Conservation (phyloP, 2,113 vertebrate species). For the human region GRCh38 chr6:12459001-12459500, state of each 20-base stretch:
- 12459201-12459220: not conserved
- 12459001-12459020: not conserved
- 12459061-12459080: not conserved
- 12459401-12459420: not conserved
- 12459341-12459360: not conserved
- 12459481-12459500: not conserved
- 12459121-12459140: not conserved
- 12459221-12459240: not conserved
- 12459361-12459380: not conserved
- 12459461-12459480: not conserved
- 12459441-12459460: not conserved
- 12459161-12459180: not conserved
- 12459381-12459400: not conserved
- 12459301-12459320: not conserved
- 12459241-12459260: not conserved
- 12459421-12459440: not conserved
- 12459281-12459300: not conserved
- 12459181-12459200: not conserved
- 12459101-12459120: not conserved
- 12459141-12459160: not conserved
- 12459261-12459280: not conserved
- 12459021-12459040: not conserved
- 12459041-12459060: not conserved
- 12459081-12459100: not conserved
- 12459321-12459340: not conserved